Evolutionary conservation across 2,888 invertebrate species (phyloP).

Genomic region (Liodrosophila aerea): DNA sequence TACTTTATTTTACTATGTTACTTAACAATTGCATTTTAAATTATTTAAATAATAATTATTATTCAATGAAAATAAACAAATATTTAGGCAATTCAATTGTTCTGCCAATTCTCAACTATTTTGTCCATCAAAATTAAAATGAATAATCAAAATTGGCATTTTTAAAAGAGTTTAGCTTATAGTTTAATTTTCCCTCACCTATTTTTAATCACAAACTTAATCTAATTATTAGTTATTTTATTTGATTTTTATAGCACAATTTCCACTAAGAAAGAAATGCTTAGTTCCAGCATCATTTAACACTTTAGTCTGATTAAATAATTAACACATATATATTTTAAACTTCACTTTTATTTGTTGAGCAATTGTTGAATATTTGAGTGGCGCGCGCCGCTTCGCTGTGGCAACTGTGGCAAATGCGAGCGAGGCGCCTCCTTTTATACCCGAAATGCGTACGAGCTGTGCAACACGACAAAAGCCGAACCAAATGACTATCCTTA

Average conservation of each 20-base stretch:
- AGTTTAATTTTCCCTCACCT: neutral
- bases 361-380: constrained; percentile 28
- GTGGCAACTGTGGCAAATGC: constrained; percentile 59
- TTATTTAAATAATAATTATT: neutral
- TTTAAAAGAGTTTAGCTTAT: too few species aligned
- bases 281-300: constrained; percentile 10
- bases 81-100: too few species aligned
- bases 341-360: too few species aligned
- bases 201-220: neutral
- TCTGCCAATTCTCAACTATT: too few species aligned
- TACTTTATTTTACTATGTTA: neutral
- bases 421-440: constrained; percentile 53
- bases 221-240: neutral
- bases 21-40: constrained; percentile 1
- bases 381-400: constrained; percentile 67
- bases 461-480: constrained; percentile 22
- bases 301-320: neutral
- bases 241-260: neutral
- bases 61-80: too few species aligned
- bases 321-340: neutral
- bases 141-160: too few species aligned
- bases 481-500: constrained; percentile 9
- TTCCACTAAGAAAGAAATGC: neutral
- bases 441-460: constrained; percentile 34
- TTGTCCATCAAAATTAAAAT: neutral